These are phyloP conservation scores for Cyclargus thomasi DNA, from an alignment of 1,140 invertebrate species.

Conservation along the genomic window DNA sequence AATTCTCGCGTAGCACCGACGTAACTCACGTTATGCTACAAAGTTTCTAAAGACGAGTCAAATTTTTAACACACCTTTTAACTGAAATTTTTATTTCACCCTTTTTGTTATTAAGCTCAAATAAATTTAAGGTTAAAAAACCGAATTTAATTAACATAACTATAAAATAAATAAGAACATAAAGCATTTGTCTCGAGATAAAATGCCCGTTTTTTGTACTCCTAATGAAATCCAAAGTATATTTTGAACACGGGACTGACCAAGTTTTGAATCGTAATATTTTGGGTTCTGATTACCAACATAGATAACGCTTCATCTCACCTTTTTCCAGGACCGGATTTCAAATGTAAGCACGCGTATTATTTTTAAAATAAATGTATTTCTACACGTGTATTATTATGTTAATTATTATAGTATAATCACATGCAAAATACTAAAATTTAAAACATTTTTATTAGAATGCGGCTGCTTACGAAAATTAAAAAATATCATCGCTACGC, in stretches of 20 bases:
- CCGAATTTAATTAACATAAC: slow-evolving; percentile 6
- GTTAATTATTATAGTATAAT: background rate
- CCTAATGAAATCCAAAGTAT: slow-evolving; percentile 14
- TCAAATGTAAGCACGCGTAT: background rate
- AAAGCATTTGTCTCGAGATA: slow-evolving; percentile 13
- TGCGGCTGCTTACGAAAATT: too few relatives aligned
- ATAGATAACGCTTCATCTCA: slow-evolving; percentile 68
- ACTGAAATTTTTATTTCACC: too few relatives aligned
- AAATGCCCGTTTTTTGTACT: slow-evolving; percentile 12
- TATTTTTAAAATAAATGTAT: background rate
- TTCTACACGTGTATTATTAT: background rate
- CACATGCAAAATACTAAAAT: background rate
- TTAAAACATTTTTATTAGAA: too few relatives aligned
- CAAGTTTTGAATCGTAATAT: slow-evolving; percentile 75
- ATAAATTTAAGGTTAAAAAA: background rate
- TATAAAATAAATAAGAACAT: slow-evolving; percentile 13
- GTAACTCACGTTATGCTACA: too few relatives aligned
- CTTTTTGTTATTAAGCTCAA: too few relatives aligned
- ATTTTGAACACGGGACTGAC: slow-evolving; percentile 32
- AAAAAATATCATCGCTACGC: too few relatives aligned
- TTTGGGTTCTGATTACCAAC: slow-evolving; percentile 72
- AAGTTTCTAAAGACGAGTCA: too few relatives aligned
- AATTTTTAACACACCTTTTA: too few relatives aligned
- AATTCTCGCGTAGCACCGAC: too few relatives aligned
- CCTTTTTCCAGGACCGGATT: slow-evolving; percentile 53